Base-by-base conservation (phyloP, 23 tunicate species). In the Trididemnum miniatum region DNA sequence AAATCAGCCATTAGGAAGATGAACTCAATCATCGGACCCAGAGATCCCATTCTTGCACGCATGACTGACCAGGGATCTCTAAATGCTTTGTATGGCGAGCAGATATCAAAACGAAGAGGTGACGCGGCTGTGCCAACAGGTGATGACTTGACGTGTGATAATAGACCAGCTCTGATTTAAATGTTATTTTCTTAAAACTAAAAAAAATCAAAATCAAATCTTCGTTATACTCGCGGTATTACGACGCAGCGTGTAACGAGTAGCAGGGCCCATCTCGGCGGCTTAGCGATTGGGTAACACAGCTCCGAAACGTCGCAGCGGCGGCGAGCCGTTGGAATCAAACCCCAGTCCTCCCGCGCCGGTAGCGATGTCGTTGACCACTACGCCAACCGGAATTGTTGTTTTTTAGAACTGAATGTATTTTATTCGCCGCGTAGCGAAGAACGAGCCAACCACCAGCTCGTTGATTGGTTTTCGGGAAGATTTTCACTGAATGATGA, bases 71-170 rank as follows among this genome's bases (percentile, higher is more conserved):
- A 72, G 2, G 80, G 83, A 22, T 90, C 96, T 20, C 35, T 90
- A 49, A 90, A 90, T 52, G 96, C 89, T 12, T 65, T 81, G 7
- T 90, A 90, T 74, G 96, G 96, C 4, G 89, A 90, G 49, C 96
- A 90, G 51, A 60, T 90, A 0, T 90, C 89, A 15, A 90, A 74
- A 33, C 72, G 81, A 65, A 35, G 92, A 35, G 87, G 87, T 20
- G 92, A 88, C 60, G 37, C 20, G 20, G 29, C 72, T 59, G 79
- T 82, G 1, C 92, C 92, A 0, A 82, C 87, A 72, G 92, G 92
- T 88, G 76, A 35, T 18, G 15, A n/a, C n/a, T n/a, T n/a, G n/a
- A n/a, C n/a, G n/a, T n/a, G n/a, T n/a, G n/a, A n/a, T n/a, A n/a
- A n/a, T n/a, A n/a, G n/a, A n/a, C n/a, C n/a, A n/a, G n/a, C n/a